Percentiles rank a stretch among this genome's conserved stretches.
phyloP scores from a whole-genome alignment of 53 echinoderm and acorn worm genomes.

The Hippasteria phrygiana region DNA sequence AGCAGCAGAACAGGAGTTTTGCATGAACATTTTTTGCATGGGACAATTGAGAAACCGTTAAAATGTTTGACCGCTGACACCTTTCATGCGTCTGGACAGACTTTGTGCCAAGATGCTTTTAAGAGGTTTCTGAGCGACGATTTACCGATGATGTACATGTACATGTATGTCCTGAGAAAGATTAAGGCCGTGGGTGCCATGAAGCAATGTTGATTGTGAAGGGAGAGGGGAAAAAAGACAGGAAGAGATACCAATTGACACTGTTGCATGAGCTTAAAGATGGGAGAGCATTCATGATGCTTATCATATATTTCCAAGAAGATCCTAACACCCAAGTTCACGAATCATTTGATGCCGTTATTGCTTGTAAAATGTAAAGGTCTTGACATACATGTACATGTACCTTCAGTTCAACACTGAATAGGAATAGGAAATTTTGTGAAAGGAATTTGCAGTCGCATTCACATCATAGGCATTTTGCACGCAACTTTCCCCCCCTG shows the following conservation, averaged over 20 bases:
- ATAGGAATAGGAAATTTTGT: no score
- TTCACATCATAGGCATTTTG: no score
- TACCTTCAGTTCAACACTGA: no score
- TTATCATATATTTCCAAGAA: neutral
- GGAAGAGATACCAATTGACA: neutral
- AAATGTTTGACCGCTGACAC: slow-evolving; percentile 13
- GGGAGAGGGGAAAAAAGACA: neutral
- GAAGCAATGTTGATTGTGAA: neutral
- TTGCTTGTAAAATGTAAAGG: no score
- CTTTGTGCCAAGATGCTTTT: slow-evolving; percentile 1
- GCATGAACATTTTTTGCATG: neutral
- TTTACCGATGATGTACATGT: slow-evolving; percentile 2
- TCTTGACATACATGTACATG: no score
- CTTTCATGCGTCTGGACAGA: neutral
- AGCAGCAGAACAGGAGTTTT: neutral
- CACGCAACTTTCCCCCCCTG: no score
- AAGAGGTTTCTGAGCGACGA: slow-evolving; percentile 4
- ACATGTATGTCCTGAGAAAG: neutral
- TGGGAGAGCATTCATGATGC: neutral
- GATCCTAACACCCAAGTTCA: neutral
- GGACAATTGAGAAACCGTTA: slow-evolving; percentile 15
- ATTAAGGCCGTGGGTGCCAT: slow-evolving; percentile 3
- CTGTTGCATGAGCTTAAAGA: neutral
- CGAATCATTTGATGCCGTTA: neutral
- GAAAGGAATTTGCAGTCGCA: no score